phyloP scores from a whole-genome alignment of 2,888 invertebrate genomes.

The Drosophila silvestris region DNA sequence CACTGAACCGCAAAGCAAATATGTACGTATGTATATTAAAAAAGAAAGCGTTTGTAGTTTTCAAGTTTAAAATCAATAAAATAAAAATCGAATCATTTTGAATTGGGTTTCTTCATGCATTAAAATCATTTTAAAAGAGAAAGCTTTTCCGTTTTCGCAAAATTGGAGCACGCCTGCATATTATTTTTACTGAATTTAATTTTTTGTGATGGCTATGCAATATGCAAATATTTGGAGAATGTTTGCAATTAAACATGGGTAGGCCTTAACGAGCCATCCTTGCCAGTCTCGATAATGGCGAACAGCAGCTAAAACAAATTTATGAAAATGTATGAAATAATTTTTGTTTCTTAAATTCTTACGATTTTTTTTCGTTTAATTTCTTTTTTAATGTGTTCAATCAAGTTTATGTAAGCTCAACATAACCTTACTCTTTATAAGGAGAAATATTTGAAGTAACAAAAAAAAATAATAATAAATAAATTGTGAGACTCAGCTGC shows the following conservation, averaged over 20 bases:
- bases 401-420: background rate
- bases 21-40: background rate
- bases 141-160: background rate
- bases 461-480: background rate
- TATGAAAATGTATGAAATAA: background rate
- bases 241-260: background rate
- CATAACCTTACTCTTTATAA: background rate
- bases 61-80: background rate
- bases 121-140: background rate
- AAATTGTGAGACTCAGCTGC: background rate
- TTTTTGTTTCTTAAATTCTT: background rate
- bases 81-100: background rate
- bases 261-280: background rate
- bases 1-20: background rate
- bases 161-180: background rate
- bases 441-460: background rate
- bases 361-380: background rate
- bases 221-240: background rate
- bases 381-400: background rate
- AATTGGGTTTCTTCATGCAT: background rate
- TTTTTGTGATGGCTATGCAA: background rate
- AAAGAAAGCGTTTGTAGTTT: background rate
- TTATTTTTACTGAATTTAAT: background rate
- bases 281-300: background rate
- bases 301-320: background rate